These are phyloP conservation scores for Delichon dasypus DNA, from an alignment of 2,797 vertebrate genomes.

Conservation along the genomic window DNA sequence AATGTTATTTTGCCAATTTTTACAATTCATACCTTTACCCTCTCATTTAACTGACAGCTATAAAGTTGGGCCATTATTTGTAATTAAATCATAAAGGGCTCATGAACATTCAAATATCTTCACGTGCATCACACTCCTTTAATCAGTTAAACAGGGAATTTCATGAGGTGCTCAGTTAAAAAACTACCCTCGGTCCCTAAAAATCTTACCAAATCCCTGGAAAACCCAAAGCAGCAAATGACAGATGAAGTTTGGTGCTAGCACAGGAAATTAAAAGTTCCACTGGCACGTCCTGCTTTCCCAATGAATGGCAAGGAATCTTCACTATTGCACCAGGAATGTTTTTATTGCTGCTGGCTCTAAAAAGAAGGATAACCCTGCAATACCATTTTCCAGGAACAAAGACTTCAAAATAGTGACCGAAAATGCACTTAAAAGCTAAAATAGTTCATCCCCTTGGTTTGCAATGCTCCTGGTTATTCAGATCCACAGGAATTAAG, in stretches of 20 bases:
- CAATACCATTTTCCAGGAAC: neutral
- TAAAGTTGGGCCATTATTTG: neutral
- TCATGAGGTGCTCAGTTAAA: rapidly evolving
- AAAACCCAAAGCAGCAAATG: neutral
- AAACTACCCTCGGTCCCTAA: neutral
- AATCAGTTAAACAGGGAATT: neutral
- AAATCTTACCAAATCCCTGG: neutral
- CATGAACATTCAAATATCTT: neutral
- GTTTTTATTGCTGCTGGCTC: neutral
- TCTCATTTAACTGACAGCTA: neutral
- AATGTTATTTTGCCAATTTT: neutral
- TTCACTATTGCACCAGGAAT: neutral
- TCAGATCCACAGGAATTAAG: neutral
- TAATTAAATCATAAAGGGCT: neutral
- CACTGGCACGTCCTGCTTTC: neutral
- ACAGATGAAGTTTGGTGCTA: neutral
- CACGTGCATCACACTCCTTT: rapidly evolving
- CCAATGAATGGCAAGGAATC: neutral
- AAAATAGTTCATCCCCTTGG: neutral
- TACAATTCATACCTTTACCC: neutral
- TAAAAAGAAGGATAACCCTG: neutral
- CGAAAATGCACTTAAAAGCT: neutral
- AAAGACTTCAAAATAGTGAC: neutral
- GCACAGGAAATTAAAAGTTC: neutral
- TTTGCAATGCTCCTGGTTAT: neutral